Evolutionary conservation across 1,140 invertebrate genomes (phyloP), one percentile per base, ranked within the genome.

Genomic region (Pomacea maculata): DNA sequence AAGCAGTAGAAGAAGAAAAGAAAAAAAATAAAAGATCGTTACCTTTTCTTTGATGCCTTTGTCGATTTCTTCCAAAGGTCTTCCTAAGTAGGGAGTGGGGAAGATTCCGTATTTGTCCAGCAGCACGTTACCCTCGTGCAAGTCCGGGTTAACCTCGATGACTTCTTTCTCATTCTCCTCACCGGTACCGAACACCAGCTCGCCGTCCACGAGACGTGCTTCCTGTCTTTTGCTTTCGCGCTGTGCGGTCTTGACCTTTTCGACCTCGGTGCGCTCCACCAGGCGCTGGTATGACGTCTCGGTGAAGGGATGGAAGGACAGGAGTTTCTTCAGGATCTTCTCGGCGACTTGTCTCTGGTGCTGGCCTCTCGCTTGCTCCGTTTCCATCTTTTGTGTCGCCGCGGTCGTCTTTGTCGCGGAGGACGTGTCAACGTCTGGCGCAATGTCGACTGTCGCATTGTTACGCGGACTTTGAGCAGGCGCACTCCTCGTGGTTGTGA

Each of bases 21-120:
- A 1, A 61, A 61, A 25, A 25, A 17, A 61, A 11, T 17, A 61
- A 17, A 14, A 17, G 15, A 4, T 14, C 76, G 83, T 83, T 84
- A 98, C 97, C 95, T 98, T 96, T 91, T 98, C 96, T 92, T 96
- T 97, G 89, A 98, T 97, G 90, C 97, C 97, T 91, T 95, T 96
- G 93, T 98, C 97, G 90, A 98, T 97, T 92, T 98, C 97, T 92
- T 98, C 97, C 79, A 98, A 93, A 71, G 97, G 97, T 87, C 95
- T 94, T 81, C 96, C 96, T 89, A 85, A 82, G 52, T 84, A 84
- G 19, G 87, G 82, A 8, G 78, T 82, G 8, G 88, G 89, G 81
- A 89, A 88, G 54, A 80, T 82, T 3, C 87, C 87, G 75, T 81
- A 80, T 52, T 86, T 83, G 45, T 88, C 87, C 19, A 84, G 85